Evolutionary conservation across 1,140 invertebrate species (phyloP), one percentile per base, ranked within the genome.

Genomic region (Eurosta solidaginis): DNA sequence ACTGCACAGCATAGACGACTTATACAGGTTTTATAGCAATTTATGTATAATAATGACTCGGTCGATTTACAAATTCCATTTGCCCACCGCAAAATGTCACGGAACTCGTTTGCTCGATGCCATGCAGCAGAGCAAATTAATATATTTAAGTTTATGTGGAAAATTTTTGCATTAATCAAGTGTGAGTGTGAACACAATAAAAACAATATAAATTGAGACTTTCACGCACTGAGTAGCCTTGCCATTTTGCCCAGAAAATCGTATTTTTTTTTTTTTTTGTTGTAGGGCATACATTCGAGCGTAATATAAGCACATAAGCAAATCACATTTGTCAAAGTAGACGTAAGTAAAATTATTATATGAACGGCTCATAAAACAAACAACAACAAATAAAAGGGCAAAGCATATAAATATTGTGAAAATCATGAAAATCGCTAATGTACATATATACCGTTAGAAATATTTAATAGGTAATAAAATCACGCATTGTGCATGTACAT

Each of bases 31-130:
- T 29, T 33, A 36, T n/a, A 68, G 33, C 59, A 33, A 68, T 68
- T 68, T 68, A 68, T 68, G 59, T n/a, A n/a, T n/a, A n/a, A n/a
- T 68, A 68, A 68, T 68, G 59, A 68, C 33, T 27, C 59, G 59
- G 25, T n/a, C 59, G 33, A 1, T 22, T 68, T 68, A 33, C 33
- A 29, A 68, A 68, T 59, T 29, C 14, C 27, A 59, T 14, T 6
- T 10, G 54, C 27, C 54, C 14, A 14, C 1, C 50, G 50, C 50
- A 27, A n/a, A n/a, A n/a, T n/a, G n/a, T n/a, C 50, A 22, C 7
- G 22, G 4, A 27, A 22, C 29, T 17, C 29, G 3, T 9, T 10
- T 22, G 50, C 50, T 20, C 2, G 3, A 47, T 17, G 14, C 45
- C 4, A 5, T 47, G 45, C 12, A 52, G n/a, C 17, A 7, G 49